These are phyloP conservation scores for Tiliacea citrago DNA, from an alignment of 2,888 invertebrate genomes.

Conservation along the genomic window DNA sequence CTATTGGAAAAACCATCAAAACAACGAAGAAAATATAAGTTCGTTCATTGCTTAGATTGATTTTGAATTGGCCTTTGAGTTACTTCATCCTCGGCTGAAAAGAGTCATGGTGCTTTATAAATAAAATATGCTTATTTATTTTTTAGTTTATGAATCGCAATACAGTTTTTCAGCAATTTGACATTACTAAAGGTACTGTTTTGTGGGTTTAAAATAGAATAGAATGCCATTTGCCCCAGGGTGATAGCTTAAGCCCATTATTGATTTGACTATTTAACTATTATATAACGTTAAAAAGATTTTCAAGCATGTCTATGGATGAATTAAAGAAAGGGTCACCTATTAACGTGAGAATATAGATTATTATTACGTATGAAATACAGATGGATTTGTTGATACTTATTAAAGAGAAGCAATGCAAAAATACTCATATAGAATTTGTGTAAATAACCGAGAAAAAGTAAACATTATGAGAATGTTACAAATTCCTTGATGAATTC, in stretches of 20 bases:
- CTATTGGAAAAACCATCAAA: background rate
- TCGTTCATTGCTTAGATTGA: background rate
- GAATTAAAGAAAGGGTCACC: background rate
- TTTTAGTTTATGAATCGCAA: background rate
- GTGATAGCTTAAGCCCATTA: background rate
- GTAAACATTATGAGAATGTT: constrained; percentile 5
- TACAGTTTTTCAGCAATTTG: background rate
- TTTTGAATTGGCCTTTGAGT: constrained; percentile 7
- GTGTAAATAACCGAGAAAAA: background rate
- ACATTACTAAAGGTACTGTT: too few species aligned
- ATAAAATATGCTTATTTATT: background rate
- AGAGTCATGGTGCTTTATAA: background rate
- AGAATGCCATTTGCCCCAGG: background rate
- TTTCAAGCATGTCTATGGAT: background rate
- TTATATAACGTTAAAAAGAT: background rate
- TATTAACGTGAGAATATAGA: background rate
- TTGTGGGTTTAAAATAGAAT: background rate
- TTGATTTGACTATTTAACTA: background rate
- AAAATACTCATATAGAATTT: background rate
- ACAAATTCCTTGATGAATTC: background rate
- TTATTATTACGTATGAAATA: background rate
- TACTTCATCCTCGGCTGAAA: background rate
- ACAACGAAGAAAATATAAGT: background rate
- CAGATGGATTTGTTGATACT: background rate
- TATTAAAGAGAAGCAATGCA: background rate